Percentiles rank a stretch among this genome's conserved stretches.
Evolutionary conservation across 2,888 invertebrate species (phyloP).

Genomic region (Dorcus parallelipipedus): DNA sequence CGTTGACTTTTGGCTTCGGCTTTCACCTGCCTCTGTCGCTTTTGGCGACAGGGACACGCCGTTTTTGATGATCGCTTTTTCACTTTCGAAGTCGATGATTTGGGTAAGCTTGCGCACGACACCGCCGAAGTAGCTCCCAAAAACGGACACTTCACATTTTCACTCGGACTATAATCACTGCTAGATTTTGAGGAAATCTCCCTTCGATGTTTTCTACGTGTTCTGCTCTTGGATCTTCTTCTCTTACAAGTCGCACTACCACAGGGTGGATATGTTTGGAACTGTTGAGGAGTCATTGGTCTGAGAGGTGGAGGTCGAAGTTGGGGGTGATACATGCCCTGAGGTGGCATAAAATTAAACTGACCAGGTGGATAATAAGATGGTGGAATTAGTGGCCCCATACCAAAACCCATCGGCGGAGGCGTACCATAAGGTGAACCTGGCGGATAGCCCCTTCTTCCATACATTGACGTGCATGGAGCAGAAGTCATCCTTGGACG

Average conservation of each 20-base stretch:
- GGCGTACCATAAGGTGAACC: background rate
- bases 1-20: no score
- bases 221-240: background rate
- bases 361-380: background rate
- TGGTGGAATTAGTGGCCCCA: background rate
- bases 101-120: no score
- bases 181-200: background rate
- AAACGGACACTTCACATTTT: conserved; percentile 1
- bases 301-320: background rate
- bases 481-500: background rate
- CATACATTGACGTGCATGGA: background rate
- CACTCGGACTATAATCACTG: background rate
- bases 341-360: no score
- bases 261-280: background rate
- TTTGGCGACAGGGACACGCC: no score
- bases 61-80: no score
- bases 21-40: no score
- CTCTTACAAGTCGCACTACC: background rate
- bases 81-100: no score
- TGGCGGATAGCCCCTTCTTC: background rate
- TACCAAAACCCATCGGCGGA: background rate
- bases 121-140: background rate
- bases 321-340: background rate
- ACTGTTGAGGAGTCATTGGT: background rate
- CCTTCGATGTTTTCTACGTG: background rate